Evolutionary conservation across 2,113 vertebrate species (phyloP), one percentile per base, ranked within the genome.

Genomic region (Parus major): DNA sequence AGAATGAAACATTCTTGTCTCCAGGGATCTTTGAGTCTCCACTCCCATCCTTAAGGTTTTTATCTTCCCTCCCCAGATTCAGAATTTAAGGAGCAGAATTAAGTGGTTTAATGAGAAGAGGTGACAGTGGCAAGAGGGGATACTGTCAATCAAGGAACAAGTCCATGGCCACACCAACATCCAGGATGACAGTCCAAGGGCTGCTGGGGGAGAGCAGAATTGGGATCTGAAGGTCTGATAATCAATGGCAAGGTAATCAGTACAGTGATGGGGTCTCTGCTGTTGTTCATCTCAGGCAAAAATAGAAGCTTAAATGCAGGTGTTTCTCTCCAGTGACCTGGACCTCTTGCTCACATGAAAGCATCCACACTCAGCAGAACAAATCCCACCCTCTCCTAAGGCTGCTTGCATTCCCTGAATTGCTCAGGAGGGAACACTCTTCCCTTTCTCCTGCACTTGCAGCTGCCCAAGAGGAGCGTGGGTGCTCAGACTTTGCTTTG

Each of bases 61-160:
- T 92, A 87, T 93, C 85, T 92, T 85, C 35, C 27, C 27, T 93
- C 22, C 47, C n/a, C 84, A 93, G 73, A 82, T 56, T 80, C 71
- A 80, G 28, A n/a, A 65, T 85, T 69, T 42, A 22, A 80, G 78
- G 17, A 82, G 31, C 36, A 77, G 88, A 95, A 87, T 39, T 25
- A 82, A 70, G 70, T 28, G 52, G 0, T 73, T 83, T 93, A 52
- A 77, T 15, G 29, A 57, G 71, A 73, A 77, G n/a, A 89, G 25
- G n/a, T 65, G 69, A 72, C 42, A 6, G 11, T 41, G 35, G 55
- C 41, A 87, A 53, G 69, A 49, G 15, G 6, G n/a, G 44, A 28
- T 36, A 18, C 28, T 64, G 78, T 75, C 65, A 69, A 10, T 75
- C 56, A 87, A 53, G 15, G 28, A 36, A 12, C n/a, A 52, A 53